phyloP scores from a whole-genome alignment of 1,140 invertebrate genomes.

The Vollenhovia emeryi region DNA sequence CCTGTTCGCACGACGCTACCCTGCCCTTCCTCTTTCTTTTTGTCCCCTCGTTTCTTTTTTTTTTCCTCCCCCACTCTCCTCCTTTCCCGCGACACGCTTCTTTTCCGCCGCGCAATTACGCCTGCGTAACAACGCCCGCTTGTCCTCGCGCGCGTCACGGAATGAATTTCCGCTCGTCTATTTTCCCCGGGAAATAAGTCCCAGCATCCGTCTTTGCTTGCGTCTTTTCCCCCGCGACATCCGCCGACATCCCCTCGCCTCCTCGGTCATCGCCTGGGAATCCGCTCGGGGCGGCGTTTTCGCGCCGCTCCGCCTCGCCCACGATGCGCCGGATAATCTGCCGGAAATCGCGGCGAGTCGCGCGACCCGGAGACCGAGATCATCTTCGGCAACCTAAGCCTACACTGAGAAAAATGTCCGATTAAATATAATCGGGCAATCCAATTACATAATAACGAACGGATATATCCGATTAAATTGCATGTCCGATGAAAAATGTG shows the following conservation, averaged over 20 bases:
- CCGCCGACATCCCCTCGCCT: background rate
- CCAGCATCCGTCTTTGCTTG: background rate
- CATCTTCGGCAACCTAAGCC: too few relatives aligned
- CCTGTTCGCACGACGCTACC: background rate
- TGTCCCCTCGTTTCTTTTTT: background rate
- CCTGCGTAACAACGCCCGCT: background rate
- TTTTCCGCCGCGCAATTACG: background rate
- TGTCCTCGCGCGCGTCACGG: background rate
- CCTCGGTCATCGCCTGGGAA: background rate
- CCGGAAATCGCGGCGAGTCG: background rate
- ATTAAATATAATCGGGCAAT: too few relatives aligned
- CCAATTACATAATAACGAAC: too few relatives aligned
- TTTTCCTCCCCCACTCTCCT: too few relatives aligned
- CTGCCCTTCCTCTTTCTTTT: background rate
- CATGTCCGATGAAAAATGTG: too few relatives aligned
- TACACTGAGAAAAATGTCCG: too few relatives aligned
- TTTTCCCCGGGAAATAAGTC: conserved; percentile 10
- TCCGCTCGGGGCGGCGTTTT: background rate
- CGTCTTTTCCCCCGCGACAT: background rate
- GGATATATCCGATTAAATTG: too few relatives aligned
- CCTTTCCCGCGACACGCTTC: background rate
- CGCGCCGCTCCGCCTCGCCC: background rate
- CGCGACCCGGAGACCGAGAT: background rate
- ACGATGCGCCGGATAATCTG: background rate
- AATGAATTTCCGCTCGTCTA: background rate